Percentiles rank a stretch among this genome's conserved stretches.
phyloP scores from a whole-genome alignment of 2,113 vertebrate genomes.

The Myotis yumanensis region DNA sequence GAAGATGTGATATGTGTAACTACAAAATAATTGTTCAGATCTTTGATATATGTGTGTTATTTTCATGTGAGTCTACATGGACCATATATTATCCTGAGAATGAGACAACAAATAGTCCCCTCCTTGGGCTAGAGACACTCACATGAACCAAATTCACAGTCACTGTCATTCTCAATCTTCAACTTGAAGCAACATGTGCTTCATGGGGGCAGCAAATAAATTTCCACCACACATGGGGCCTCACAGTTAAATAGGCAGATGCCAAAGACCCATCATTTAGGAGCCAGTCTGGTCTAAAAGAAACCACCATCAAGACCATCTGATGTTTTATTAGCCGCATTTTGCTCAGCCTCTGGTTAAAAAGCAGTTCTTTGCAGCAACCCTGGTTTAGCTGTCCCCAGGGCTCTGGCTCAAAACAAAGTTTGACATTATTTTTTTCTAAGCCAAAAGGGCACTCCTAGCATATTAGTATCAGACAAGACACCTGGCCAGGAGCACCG shows the following conservation, averaged over 20 bases:
- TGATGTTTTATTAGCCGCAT: slow-evolving; percentile 19
- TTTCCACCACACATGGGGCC: background rate
- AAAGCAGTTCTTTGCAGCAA: slow-evolving; percentile 37
- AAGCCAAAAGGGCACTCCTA: slow-evolving; percentile 31
- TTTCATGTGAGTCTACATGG: background rate
- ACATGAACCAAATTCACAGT: background rate
- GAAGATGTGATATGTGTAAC: background rate
- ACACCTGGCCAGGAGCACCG: background rate
- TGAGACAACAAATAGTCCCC: background rate
- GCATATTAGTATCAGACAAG: background rate
- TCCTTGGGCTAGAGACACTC: background rate
- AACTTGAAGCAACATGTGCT: background rate
- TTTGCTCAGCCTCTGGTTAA: slow-evolving; percentile 30
- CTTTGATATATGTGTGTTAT: background rate
- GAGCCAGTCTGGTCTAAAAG: slow-evolving; percentile 11
- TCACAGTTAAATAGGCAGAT: background rate
- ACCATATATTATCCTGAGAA: slow-evolving; percentile 11
- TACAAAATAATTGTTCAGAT: background rate
- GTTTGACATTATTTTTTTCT: slow-evolving; percentile 34
- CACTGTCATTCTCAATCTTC: background rate
- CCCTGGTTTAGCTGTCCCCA: slow-evolving; percentile 30
- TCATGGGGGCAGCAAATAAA: background rate
- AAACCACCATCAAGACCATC: slow-evolving; percentile 9
- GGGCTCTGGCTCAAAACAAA: slow-evolving; percentile 34
- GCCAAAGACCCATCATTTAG: background rate